These are phyloP conservation scores for Haemorhous mexicanus DNA, from an alignment of 2,113 vertebrate genomes.

Conservation along the genomic window DNA sequence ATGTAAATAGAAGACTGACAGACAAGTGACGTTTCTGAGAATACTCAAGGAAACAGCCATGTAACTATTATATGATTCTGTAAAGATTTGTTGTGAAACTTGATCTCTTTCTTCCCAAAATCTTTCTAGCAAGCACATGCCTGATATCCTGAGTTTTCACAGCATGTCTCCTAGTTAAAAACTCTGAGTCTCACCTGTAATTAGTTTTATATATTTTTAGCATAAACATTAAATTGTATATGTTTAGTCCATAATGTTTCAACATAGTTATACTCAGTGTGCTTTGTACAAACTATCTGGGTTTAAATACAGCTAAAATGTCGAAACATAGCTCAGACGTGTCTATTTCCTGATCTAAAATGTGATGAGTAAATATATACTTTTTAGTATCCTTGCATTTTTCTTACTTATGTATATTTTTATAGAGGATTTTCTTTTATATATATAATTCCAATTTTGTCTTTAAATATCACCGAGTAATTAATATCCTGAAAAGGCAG, in stretches of 20 bases:
- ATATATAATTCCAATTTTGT: not conserved
- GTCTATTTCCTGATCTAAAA: not conserved
- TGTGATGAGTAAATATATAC: not conserved
- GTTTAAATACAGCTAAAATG: not conserved
- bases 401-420: not conserved
- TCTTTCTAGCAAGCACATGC: not conserved
- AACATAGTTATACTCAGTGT: not conserved
- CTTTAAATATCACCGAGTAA: not conserved
- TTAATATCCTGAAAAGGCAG: not conserved
- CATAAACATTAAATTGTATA: not conserved
- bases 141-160: not conserved
- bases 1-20: not conserved
- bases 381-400: not conserved
- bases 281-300: not conserved
- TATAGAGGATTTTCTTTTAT: not conserved
- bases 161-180: not conserved
- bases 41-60: not conserved
- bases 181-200: not conserved
- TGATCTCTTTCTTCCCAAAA: not conserved
- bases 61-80: not conserved
- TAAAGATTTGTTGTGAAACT: not conserved
- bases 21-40: not conserved
- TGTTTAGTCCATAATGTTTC: not conserved
- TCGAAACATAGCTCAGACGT: not conserved
- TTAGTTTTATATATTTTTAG: not conserved